Conservation (phyloP, 2,113 vertebrate genomes). For the Saguinus imperator region DNA sequence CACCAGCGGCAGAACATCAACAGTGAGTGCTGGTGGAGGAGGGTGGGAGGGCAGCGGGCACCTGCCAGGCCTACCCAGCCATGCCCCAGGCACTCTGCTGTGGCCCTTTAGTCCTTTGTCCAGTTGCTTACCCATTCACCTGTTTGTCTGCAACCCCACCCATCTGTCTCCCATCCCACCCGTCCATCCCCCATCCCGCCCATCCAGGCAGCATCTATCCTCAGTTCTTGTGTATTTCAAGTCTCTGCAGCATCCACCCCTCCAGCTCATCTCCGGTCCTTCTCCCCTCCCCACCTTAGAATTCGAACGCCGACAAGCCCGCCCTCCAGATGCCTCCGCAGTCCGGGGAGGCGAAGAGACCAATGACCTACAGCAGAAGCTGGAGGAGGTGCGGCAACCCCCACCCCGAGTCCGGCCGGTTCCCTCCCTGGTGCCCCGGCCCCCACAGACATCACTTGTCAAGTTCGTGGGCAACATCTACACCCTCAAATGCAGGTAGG, state of each 20-base stretch:
- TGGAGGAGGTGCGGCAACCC: constrained; percentile 88
- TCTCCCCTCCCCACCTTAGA: constrained; percentile 78
- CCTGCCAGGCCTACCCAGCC: background rate
- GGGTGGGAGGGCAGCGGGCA: background rate
- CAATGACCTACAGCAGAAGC: constrained; percentile 81
- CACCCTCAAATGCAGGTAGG: constrained; percentile 97
- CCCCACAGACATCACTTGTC: constrained; percentile 93
- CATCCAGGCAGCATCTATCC: background rate
- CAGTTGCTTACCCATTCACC: background rate
- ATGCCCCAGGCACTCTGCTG: background rate
- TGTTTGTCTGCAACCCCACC: background rate
- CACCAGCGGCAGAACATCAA: constrained; percentile 84
- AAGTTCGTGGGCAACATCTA: constrained; percentile 97
- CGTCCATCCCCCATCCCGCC: background rate
- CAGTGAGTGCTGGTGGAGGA: constrained; percentile 78
- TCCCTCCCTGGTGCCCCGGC: constrained; percentile 94
- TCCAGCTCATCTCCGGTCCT: background rate
- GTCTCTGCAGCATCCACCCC: background rate
- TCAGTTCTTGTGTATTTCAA: background rate
- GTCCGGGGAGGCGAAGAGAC: constrained; percentile 87
- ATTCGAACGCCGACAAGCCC: constrained; percentile 89
- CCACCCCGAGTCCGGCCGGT: constrained; percentile 91
- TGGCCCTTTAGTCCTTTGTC: background rate
- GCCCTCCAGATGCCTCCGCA: constrained; percentile 87
- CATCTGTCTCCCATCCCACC: background rate